Evolutionary conservation across 2,113 vertebrate species (phyloP).

Genomic region (Taurulus bubalis): DNA sequence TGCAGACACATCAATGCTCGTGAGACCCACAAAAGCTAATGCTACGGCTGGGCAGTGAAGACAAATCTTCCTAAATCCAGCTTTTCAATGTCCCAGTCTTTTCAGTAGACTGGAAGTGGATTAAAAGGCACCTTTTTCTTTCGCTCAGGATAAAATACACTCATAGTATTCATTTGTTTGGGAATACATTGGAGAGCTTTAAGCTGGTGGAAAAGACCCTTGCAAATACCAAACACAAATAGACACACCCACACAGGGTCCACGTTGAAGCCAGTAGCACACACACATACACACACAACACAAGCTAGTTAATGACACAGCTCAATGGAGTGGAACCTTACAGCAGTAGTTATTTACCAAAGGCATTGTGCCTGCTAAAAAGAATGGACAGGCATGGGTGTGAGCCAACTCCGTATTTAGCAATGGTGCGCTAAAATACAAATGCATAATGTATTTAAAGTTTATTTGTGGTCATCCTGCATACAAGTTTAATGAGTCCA

Average conservation of each 20-base stretch:
- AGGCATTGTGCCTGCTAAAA: conserved; percentile 54
- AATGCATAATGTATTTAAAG: neutral
- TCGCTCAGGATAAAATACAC: conserved; percentile 32
- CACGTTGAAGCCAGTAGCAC: conserved; percentile 18
- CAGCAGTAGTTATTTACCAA: conserved; percentile 66
- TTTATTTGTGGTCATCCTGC: neutral
- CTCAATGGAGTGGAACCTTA: conserved; percentile 67
- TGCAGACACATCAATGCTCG: conserved; percentile 29
- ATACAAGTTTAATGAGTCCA: neutral
- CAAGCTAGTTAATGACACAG: conserved; percentile 71
- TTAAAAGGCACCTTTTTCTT: conserved; percentile 47
- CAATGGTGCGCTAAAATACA: conserved; percentile 24
- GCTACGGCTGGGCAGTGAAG: conserved; percentile 1
- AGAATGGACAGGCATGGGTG: conserved; percentile 40
- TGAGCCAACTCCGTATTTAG: conserved; percentile 46
- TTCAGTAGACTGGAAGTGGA: conserved; percentile 41
- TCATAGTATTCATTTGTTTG: conserved; percentile 48
- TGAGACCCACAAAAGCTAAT: conserved; percentile 34
- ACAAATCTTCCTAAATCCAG: conserved; percentile 36
- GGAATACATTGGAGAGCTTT: conserved; percentile 54
- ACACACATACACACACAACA: conserved; percentile 30
- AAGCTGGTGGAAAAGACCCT: conserved; percentile 61
- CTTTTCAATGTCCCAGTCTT: conserved; percentile 46
- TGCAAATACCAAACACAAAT: conserved; percentile 58
- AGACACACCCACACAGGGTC: conserved; percentile 52